Evolutionary conservation across 2,797 vertebrate species (phyloP).

Genomic region (Siniperca scherzeri): DNA sequence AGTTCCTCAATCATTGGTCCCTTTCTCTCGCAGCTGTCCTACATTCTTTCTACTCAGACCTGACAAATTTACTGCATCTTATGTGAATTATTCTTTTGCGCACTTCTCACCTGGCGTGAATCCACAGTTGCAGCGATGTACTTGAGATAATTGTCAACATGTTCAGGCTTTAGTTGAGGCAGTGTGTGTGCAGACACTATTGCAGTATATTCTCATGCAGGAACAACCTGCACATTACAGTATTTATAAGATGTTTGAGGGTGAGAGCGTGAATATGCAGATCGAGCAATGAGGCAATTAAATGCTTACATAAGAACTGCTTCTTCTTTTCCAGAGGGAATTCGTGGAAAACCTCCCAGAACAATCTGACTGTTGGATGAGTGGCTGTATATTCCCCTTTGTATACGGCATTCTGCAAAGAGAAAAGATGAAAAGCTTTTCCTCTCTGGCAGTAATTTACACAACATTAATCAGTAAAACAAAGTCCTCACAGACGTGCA

Average conservation of each 20-base stretch:
- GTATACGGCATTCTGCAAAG: conserved; percentile 90
- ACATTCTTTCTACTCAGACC: no score
- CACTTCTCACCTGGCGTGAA: background rate
- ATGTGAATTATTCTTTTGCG: background rate
- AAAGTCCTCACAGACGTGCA: background rate
- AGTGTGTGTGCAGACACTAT: background rate
- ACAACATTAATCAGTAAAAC: background rate
- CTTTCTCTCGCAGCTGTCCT: no score
- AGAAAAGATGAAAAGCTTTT: conserved; percentile 11
- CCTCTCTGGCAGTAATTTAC: background rate
- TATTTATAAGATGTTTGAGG: conserved; percentile 9
- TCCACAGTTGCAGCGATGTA: background rate
- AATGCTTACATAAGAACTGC: conserved; percentile 94
- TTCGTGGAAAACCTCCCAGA: conserved; percentile 98
- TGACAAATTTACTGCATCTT: background rate
- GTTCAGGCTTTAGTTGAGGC: background rate
- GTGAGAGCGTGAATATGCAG: background rate
- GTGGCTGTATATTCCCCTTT: conserved; percentile 94
- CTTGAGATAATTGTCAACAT: background rate
- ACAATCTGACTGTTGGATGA: conserved; percentile 94
- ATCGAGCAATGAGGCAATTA: background rate
- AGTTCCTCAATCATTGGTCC: background rate
- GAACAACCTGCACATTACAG: conserved; percentile 6
- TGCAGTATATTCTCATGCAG: background rate
- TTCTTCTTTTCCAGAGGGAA: conserved; percentile 98